Evolutionary conservation across 2,888 invertebrate species (phyloP).

Genomic region (Clanis bilineata): DNA sequence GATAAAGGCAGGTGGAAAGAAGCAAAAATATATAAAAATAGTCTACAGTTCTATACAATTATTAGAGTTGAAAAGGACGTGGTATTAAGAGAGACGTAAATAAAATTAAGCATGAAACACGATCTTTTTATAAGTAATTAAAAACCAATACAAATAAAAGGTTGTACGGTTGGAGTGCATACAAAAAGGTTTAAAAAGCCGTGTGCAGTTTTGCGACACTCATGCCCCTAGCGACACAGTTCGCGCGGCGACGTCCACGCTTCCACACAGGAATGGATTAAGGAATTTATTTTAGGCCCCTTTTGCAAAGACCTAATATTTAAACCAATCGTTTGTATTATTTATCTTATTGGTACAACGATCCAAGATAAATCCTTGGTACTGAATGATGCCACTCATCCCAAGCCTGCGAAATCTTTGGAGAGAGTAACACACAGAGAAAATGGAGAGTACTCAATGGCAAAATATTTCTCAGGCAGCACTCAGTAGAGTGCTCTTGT

Average conservation of each 20-base stretch:
- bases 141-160: constrained; percentile 30
- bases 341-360: too few relatives aligned
- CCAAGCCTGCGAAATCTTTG: too few relatives aligned
- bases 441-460: too few relatives aligned
- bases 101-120: constrained; percentile 11
- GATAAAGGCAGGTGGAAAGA: too few relatives aligned
- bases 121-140: constrained; percentile 8
- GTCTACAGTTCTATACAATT: not conserved
- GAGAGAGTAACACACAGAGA: too few relatives aligned
- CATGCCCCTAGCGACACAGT: constrained; percentile 46
- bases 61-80: not conserved
- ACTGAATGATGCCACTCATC: too few relatives aligned
- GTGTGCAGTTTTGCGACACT: constrained; percentile 29
- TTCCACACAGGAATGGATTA: constrained; percentile 34
- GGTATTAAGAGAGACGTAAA: not conserved
- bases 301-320: too few relatives aligned
- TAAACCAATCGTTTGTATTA: too few relatives aligned
- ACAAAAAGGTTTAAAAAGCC: constrained; percentile 29
- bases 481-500: too few relatives aligned
- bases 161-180: constrained; percentile 31
- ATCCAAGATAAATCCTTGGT: too few relatives aligned
- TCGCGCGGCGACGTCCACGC: constrained; percentile 40
- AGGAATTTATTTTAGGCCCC: not conserved
- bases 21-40: too few relatives aligned
- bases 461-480: too few relatives aligned